Evolutionary conservation across 53 echinoderm and acorn worm species (phyloP), one percentile per base, ranked within the genome.

Genomic region (Luidia sarsii): DNA sequence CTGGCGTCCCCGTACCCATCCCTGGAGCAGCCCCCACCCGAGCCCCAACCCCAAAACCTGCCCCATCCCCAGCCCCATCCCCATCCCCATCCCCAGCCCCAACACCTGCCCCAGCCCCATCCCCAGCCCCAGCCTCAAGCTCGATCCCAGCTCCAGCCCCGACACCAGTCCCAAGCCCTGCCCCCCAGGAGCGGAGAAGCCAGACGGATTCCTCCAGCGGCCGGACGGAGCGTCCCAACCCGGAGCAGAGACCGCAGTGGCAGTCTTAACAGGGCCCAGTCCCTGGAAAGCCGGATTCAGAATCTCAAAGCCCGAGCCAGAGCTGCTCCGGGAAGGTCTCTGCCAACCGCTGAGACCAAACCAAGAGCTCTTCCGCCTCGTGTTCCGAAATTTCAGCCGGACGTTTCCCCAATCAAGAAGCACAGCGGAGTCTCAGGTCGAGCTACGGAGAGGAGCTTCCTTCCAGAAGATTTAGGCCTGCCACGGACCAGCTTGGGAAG

Each of bases 1-100:
- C 65, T 55, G 1, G 91, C 91, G 9, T 72, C 84, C 21, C 84
- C 84, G 5, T 91, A 79, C 28, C 69, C 79, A 34, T 36, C 50
- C 14, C 50, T 35, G 1, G 50, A 28, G 2, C 75, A 57, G 10
- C 60, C 54, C 1, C 54, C 54, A 35, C 36, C 53, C 53, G n/a
- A n/a, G n/a, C 72, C 24, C 35, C 18, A 1, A 55, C 13, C 14
- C 38, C 7, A 72, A 20, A 28, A 25, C 15, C 21, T 43, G 45
- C 9, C n/a, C 3, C 13, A 21, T 3, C 39, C 56, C 19, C 27
- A 35, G 11, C n/a, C n/a, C n/a, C n/a, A n/a, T n/a, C n/a, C n/a
- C n/a, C n/a, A n/a, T n/a, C n/a, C n/a, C n/a, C n/a, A n/a, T n/a
- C n/a, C n/a, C n/a, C n/a, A n/a, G n/a, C n/a, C n/a, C n/a, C n/a